phyloP scores from a whole-genome alignment of 2,113 vertebrate genomes.

The Athene noctua region DNA sequence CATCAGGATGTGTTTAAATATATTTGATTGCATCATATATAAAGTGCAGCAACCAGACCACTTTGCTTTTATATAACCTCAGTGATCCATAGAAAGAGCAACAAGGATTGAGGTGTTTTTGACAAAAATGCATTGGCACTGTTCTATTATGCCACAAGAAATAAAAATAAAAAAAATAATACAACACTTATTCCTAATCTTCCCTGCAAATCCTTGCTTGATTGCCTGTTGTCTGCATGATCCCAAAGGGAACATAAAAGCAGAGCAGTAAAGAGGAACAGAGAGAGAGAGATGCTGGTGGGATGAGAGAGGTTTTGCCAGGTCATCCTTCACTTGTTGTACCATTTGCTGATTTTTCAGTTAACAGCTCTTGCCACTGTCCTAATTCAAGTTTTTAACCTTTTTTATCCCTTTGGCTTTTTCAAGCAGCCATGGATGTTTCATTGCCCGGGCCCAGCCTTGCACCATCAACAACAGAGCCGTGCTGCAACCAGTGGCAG shows the following conservation, averaged over 20 bases:
- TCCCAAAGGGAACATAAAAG: background rate
- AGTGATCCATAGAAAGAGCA: background rate
- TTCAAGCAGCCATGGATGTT: background rate
- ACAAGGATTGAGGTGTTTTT: background rate
- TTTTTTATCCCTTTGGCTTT: background rate
- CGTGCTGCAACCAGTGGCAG: background rate
- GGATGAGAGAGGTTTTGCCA: background rate
- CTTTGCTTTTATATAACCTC: background rate
- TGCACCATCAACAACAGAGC: background rate
- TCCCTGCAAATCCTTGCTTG: background rate
- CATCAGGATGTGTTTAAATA: background rate
- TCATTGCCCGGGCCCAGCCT: accelerated
- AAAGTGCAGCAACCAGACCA: background rate
- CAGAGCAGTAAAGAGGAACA: background rate
- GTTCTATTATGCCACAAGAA: background rate
- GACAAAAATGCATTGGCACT: background rate
- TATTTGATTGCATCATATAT: background rate
- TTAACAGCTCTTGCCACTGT: background rate
- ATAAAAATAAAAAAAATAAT: background rate
- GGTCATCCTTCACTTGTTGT: background rate
- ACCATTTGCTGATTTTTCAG: background rate
- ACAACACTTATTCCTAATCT: background rate
- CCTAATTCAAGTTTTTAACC: background rate
- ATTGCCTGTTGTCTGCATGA: background rate
- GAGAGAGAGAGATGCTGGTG: background rate